Evolutionary conservation across 2,888 invertebrate species (phyloP).

Genomic region (Platypus cylindrus): DNA sequence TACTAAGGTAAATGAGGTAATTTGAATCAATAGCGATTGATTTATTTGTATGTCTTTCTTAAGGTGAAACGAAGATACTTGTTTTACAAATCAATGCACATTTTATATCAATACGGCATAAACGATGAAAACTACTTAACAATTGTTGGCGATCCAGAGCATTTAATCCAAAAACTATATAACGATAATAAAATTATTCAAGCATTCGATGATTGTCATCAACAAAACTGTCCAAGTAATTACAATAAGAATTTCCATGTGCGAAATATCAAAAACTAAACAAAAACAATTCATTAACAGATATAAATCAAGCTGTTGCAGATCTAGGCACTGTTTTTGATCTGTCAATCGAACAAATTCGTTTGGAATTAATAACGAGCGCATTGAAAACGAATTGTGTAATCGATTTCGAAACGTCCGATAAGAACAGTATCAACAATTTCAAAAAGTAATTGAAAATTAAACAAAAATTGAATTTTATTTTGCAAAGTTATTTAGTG

Average conservation of each 20-base stretch:
- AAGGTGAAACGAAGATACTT: constrained; percentile 38
- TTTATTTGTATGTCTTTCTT: constrained; percentile 12
- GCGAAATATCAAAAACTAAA: too few relatives aligned
- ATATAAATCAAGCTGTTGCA: constrained; percentile 38
- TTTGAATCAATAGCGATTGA: constrained; percentile 1
- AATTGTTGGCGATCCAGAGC: constrained; percentile 32
- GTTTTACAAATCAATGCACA: constrained; percentile 35
- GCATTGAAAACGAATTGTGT: constrained; percentile 23
- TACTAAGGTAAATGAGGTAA: constrained; percentile 21
- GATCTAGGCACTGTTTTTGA: constrained; percentile 33
- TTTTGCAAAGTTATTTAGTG: too few relatives aligned
- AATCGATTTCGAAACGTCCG: constrained; percentile 7
- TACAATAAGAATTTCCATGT: too few relatives aligned
- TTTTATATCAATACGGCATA: constrained; percentile 35
- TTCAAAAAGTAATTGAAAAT: not conserved
- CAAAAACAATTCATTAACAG: constrained; percentile 21
- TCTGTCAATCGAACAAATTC: constrained; percentile 31
- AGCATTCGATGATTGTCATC: too few relatives aligned
- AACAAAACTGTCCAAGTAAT: too few relatives aligned
- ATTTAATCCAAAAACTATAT: constrained; percentile 37
- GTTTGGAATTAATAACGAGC: constrained; percentile 31
- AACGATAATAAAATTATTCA: constrained; percentile 38
- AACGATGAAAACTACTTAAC: constrained; percentile 34
- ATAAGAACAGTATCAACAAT: constrained; percentile 3
- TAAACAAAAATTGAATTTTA: too few relatives aligned